These are phyloP conservation scores for Clarias platycephalus DNA, from an alignment of 2,797 vertebrate species.

Conservation along the genomic window DNA sequence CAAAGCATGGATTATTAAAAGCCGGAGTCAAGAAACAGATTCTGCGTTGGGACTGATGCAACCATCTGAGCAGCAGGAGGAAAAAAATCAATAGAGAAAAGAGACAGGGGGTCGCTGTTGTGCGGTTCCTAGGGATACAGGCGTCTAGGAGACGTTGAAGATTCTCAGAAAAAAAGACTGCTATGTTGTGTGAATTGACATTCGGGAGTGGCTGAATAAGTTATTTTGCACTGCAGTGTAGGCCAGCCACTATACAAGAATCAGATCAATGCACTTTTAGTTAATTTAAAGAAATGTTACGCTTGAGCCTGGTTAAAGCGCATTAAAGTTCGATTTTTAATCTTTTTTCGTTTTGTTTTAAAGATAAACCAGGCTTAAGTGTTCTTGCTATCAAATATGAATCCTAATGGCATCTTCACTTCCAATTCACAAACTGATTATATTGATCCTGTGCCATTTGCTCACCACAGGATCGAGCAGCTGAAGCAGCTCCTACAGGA, in stretches of 20 bases:
- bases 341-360: background rate
- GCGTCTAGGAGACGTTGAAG: conserved; percentile 39
- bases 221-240: background rate
- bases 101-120: conserved; percentile 29
- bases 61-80: conserved; percentile 36
- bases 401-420: background rate
- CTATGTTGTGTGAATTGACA: conserved; percentile 52
- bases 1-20: conserved; percentile 49
- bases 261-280: background rate
- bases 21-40: conserved; percentile 34
- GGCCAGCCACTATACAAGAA: background rate
- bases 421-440: background rate
- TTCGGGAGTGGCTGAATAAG: conserved; percentile 32
- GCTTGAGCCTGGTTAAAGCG: background rate
- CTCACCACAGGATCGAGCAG: conserved; percentile 84
- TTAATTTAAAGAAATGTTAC: background rate
- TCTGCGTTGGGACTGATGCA: conserved; percentile 37
- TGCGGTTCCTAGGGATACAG: conserved; percentile 42
- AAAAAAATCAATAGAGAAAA: conserved; percentile 46
- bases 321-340: background rate
- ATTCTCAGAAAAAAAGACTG: conserved; percentile 47
- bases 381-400: background rate
- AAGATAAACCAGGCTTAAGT: background rate
- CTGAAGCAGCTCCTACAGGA: conserved; percentile 90
- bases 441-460: conserved; percentile 39